Evolutionary conservation across 2,888 invertebrate genomes (phyloP).

Genomic region (Bedellia somnulentella): DNA sequence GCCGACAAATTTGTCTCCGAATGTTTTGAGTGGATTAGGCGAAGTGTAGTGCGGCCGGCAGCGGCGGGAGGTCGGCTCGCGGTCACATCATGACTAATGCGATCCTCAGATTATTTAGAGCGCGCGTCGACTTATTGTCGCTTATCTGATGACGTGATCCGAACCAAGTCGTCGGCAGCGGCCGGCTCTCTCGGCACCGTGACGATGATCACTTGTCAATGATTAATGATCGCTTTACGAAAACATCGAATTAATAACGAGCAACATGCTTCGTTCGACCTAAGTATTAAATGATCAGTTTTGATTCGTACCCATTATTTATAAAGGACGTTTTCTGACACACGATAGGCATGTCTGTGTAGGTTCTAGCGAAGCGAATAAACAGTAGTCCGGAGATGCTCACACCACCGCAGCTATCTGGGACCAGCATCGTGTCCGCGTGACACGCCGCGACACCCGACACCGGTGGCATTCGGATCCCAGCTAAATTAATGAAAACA

Average conservation of each 20-base stretch:
- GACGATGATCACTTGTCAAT: conserved; percentile 13
- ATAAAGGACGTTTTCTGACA: too few relatives aligned
- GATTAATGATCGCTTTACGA: too few relatives aligned
- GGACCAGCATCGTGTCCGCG: conserved; percentile 11
- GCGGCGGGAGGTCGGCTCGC: conserved; percentile 25
- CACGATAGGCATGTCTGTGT: conserved; percentile 6
- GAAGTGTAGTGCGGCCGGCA: conserved; percentile 25
- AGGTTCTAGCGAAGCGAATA: too few relatives aligned
- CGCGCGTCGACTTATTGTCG: conserved; percentile 48
- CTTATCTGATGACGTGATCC: conserved; percentile 46
- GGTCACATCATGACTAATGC: conserved; percentile 45
- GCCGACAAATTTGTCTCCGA: conserved; percentile 54
- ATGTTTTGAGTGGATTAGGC: conserved; percentile 59
- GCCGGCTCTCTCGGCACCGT: conserved; percentile 11
- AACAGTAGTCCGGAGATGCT: conserved; percentile 32
- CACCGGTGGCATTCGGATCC: conserved; percentile 43
- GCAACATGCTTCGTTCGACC: too few relatives aligned
- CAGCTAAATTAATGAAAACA: conserved; percentile 60
- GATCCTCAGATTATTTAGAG: conserved; percentile 42
- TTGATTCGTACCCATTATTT: too few relatives aligned
- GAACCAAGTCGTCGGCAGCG: not conserved
- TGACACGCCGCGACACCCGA: conserved; percentile 31
- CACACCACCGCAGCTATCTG: conserved; percentile 18
- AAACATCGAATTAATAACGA: too few relatives aligned
- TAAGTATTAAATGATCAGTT: too few relatives aligned